Evolutionary conservation across 2,113 vertebrate species (phyloP).

Genomic region (Dromaius novaehollandiae): DNA sequence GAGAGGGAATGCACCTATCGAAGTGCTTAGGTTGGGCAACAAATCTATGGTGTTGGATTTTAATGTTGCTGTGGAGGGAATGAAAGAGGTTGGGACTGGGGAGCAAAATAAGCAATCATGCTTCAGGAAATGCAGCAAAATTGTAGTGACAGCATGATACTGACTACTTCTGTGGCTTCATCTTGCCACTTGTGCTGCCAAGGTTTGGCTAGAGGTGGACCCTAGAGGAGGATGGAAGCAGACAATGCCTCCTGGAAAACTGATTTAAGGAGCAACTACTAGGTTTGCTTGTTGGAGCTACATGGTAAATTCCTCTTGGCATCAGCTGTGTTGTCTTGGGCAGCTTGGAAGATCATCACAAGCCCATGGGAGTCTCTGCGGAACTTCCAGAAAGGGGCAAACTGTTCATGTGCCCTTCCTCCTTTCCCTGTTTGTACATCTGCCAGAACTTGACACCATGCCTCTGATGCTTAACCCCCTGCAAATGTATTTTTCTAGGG

Average conservation of each 20-base stretch:
- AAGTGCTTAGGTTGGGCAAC: background rate
- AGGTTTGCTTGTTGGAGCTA: background rate
- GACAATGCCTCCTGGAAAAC: background rate
- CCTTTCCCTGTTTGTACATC: background rate
- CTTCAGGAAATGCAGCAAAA: background rate
- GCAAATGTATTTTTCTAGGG: background rate
- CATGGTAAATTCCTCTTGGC: background rate
- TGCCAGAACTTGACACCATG: background rate
- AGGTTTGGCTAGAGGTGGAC: background rate
- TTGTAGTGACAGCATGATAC: background rate
- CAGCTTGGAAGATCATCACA: background rate
- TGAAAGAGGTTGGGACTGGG: background rate
- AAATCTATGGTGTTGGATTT: background rate
- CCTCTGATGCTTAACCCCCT: background rate
- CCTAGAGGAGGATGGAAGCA: background rate
- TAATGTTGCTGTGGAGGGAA: background rate
- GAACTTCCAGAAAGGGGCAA: background rate
- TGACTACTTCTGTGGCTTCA: background rate
- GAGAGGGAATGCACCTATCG: background rate
- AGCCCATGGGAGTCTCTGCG: background rate
- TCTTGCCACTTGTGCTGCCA: fast-evolving
- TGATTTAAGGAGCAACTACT: background rate
- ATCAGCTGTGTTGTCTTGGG: background rate
- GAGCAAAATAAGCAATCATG: background rate
- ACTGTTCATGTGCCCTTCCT: background rate